Evolutionary conservation across 2,113 vertebrate species (phyloP).

Genomic region (Candoia aspera): DNA sequence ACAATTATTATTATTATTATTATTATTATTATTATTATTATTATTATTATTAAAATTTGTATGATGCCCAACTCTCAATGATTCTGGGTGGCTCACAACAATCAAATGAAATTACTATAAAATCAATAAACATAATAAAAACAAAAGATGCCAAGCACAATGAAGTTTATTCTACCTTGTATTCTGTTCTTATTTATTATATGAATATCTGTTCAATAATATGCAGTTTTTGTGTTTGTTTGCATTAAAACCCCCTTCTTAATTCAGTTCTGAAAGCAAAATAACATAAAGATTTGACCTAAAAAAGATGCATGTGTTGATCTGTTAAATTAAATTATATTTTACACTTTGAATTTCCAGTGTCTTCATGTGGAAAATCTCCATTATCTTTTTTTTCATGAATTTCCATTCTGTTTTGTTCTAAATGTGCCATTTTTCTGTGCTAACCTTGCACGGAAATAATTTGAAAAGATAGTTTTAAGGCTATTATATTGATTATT

Average conservation of each 20-base stretch:
- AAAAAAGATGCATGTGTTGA: background rate
- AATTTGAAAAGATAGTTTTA: background rate
- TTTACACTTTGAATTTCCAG: slow-evolving; percentile 10
- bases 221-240: background rate
- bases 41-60: no score
- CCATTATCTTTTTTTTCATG: background rate
- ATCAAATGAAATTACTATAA: background rate
- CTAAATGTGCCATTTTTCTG: background rate
- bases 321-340: background rate
- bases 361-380: slow-evolving; percentile 12
- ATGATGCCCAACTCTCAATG: no score
- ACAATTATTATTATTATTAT: background rate
- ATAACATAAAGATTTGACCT: background rate
- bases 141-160: background rate
- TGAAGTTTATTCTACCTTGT: background rate
- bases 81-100: background rate
- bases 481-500: slow-evolving; percentile 10
- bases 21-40: no score
- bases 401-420: background rate
- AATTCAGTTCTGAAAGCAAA: background rate
- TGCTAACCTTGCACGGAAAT: slow-evolving; percentile 11
- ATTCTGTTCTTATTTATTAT: background rate
- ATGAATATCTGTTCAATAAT: background rate
- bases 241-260: background rate
- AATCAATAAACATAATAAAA: background rate